A percentile compares a stretch with the other conserved stretches of the same genome.
These are phyloP conservation scores for Cacoxenus indagator DNA, from an alignment of 2,888 invertebrate genomes.

Conservation along the genomic window DNA sequence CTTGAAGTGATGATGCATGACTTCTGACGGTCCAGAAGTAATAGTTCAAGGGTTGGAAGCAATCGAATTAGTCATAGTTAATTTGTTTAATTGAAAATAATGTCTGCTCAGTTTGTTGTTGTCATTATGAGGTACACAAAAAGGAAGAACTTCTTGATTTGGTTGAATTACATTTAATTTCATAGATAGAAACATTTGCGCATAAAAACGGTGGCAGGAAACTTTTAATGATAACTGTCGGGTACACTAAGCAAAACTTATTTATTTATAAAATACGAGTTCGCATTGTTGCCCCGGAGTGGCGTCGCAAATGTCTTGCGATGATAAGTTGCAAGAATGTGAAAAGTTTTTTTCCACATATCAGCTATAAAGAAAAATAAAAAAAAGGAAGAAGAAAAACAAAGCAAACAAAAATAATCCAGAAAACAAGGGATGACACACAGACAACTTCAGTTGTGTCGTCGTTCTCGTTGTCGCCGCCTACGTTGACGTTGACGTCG, in stretches of 20 bases:
- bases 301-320: constrained; percentile 60
- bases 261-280: constrained; percentile 28
- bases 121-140: too few relatives aligned
- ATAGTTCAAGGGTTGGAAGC: too few relatives aligned
- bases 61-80: too few relatives aligned
- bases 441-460: constrained; percentile 33
- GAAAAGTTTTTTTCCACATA: constrained; percentile 50
- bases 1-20: too few relatives aligned
- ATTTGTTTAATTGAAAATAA: too few relatives aligned
- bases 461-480: background rate
- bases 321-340: constrained; percentile 57
- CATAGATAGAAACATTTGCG: background rate
- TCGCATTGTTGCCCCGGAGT: constrained; percentile 22
- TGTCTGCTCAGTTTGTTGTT: too few relatives aligned
- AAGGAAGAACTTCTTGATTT: background rate
- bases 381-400: constrained; percentile 24
- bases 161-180: too few relatives aligned
- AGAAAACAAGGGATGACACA: constrained; percentile 42
- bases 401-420: constrained; percentile 23
- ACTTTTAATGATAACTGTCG: constrained; percentile 60
- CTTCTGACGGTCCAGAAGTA: too few relatives aligned
- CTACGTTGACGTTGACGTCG: too few relatives aligned
- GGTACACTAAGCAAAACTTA: constrained; percentile 45
- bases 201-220: constrained; percentile 29
- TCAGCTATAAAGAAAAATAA: constrained; percentile 29